Conservation (phyloP, 2,113 vertebrate species). For the Astatotilapia flaviijosephi region DNA sequence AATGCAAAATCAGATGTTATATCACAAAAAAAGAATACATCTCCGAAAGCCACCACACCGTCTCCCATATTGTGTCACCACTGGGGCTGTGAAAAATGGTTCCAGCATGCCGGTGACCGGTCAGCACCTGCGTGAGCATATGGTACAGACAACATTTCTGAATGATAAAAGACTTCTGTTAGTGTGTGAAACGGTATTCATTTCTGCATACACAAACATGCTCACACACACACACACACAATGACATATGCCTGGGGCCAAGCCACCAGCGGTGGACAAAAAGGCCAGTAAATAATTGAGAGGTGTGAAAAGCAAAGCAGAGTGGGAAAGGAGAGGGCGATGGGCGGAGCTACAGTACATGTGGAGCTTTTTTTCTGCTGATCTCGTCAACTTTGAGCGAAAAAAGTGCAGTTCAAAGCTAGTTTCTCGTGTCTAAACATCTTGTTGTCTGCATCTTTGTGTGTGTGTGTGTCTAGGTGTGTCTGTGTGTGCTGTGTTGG, state of each 20-base stretch:
- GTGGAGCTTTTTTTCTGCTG: background rate
- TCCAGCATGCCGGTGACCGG: background rate
- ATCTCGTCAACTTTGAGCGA: background rate
- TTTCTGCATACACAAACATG: slow-evolving; percentile 1
- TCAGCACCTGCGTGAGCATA: slow-evolving; percentile 4
- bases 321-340: background rate
- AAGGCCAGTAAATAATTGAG: slow-evolving; percentile 57
- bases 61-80: background rate
- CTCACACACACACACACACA: background rate
- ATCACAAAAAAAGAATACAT: background rate
- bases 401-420: background rate
- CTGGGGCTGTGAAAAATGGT: background rate
- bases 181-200: slow-evolving; percentile 13
- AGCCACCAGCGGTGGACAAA: slow-evolving; percentile 39
- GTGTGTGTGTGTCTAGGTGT: background rate
- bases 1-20: background rate
- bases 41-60: background rate
- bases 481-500: background rate
- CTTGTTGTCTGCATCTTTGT: background rate
- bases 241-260: slow-evolving; percentile 35
- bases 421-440: background rate
- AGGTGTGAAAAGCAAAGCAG: slow-evolving; percentile 50
- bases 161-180: slow-evolving; percentile 26
- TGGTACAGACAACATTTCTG: background rate
- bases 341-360: background rate